These are phyloP conservation scores for Tympanuchus pallidicinctus DNA, from an alignment of 2,113 vertebrate species.

Conservation along the genomic window DNA sequence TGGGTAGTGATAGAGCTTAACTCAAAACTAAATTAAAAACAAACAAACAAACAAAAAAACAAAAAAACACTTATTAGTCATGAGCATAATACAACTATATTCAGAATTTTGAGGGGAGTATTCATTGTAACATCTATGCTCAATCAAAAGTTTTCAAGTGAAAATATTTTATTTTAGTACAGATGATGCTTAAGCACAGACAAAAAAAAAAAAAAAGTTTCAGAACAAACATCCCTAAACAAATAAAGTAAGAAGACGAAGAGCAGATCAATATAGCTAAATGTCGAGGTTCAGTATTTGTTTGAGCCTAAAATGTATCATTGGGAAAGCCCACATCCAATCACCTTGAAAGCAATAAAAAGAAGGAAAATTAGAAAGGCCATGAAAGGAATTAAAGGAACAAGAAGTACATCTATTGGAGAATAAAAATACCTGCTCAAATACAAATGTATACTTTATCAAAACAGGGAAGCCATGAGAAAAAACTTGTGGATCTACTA, in stretches of 20 bases:
- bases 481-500: neutral
- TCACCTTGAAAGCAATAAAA: constrained; percentile 3
- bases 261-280: constrained; percentile 46
- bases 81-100: neutral
- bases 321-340: constrained; percentile 30
- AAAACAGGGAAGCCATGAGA: neutral
- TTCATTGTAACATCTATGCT: neutral
- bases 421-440: neutral
- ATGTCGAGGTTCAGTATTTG: constrained; percentile 54
- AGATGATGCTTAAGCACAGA: neutral
- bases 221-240: constrained; percentile 32
- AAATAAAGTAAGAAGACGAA: constrained; percentile 9
- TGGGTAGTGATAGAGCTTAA: neutral
- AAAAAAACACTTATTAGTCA: neutral
- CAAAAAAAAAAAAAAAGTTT: neutral
- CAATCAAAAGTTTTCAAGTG: neutral
- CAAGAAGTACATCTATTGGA: neutral
- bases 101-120: neutral
- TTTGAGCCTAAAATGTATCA: constrained; percentile 42
- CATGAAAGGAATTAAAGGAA: constrained; percentile 10
- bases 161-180: neutral
- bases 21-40: neutral
- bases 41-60: too few species aligned
- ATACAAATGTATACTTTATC: neutral
- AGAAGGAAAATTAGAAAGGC: constrained; percentile 29